Evolutionary conservation across 2,797 vertebrate species (phyloP).

Genomic region (Cygnus olor): DNA sequence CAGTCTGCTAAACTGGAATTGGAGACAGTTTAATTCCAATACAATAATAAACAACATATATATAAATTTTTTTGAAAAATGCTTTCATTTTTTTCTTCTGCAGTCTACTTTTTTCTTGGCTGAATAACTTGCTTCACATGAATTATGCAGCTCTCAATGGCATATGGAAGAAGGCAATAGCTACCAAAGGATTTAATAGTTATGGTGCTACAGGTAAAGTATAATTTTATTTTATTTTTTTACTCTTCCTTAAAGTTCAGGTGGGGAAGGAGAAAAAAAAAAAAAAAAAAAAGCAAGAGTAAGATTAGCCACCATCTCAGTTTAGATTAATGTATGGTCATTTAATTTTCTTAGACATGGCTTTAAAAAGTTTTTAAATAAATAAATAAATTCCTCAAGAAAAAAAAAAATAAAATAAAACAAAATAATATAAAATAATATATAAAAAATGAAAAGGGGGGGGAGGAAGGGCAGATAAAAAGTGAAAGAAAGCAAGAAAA

Average conservation of each 20-base stretch:
- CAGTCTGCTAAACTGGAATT: constrained; percentile 48
- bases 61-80: background rate
- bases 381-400: background rate
- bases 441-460: background rate
- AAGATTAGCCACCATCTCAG: background rate
- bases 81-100: constrained; percentile 34
- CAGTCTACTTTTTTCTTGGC: constrained; percentile 1
- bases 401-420: background rate
- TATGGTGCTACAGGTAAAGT: background rate
- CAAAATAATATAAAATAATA: background rate
- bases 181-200: constrained; percentile 46
- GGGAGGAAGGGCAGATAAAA: background rate
- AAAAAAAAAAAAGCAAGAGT: background rate
- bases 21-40: constrained; percentile 12
- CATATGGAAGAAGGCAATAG: constrained; percentile 23
- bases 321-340: background rate
- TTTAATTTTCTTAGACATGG: constrained; percentile 5
- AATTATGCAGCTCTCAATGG: constrained; percentile 55
- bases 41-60: constrained; percentile 29
- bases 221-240: background rate
- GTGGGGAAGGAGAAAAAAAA: background rate
- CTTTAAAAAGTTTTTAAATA: background rate
- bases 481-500: background rate
- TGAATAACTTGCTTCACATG: constrained; percentile 32
- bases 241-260: background rate